Evolutionary conservation across 2,888 invertebrate species (phyloP).

Genomic region (Nomada ferruginata): DNA sequence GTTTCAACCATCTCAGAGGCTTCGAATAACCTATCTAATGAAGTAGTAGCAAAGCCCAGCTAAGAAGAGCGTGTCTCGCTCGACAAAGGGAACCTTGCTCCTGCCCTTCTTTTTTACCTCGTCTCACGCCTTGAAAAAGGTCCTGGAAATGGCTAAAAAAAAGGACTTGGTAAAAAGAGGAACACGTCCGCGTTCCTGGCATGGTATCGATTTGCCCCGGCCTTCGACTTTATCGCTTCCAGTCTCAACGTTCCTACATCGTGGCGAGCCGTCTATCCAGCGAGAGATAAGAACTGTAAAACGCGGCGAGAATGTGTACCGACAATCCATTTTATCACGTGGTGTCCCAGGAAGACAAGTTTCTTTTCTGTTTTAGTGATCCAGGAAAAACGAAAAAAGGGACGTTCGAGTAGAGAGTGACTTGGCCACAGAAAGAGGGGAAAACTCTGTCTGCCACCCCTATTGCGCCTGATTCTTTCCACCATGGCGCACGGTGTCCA

Average conservation of each 20-base stretch:
- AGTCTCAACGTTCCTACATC: conserved; percentile 40
- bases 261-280: not conserved
- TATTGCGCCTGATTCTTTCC: conserved; percentile 23
- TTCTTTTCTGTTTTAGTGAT: not conserved
- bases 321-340: conserved; percentile 22
- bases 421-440: conserved; percentile 2
- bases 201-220: conserved; percentile 78
- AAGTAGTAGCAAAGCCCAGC: conserved; percentile 26
- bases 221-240: conserved; percentile 70
- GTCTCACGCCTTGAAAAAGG: conserved; percentile 18
- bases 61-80: conserved; percentile 5
- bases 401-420: conserved; percentile 17
- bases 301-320: not conserved
- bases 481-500: conserved; percentile 56
- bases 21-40: conserved; percentile 37
- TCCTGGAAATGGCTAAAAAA: conserved; percentile 35
- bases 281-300: conserved; percentile 24
- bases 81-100: conserved; percentile 37
- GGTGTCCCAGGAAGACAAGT: not conserved
- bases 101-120: conserved; percentile 8
- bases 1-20: not conserved
- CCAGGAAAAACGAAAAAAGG: not conserved
- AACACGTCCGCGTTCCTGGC: conserved; percentile 38
- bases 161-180: conserved; percentile 2
- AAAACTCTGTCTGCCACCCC: conserved; percentile 32